Evolutionary conservation across 2,113 vertebrate species (phyloP), one percentile per base, ranked within the genome.

Genomic region (Dipodomys merriami): DNA sequence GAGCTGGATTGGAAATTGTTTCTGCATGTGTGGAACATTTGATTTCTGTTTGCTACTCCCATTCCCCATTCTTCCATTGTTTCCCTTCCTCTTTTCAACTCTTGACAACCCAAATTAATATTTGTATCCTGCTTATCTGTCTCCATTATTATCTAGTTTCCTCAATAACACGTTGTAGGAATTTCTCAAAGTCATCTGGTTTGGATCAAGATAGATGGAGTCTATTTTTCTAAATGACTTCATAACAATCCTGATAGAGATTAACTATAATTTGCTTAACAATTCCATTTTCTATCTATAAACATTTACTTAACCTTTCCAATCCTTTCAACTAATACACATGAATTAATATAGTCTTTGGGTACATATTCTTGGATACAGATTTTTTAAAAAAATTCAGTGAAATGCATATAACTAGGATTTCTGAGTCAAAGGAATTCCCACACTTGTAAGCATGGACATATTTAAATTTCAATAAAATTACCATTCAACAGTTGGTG

Each of bases 241-340:
- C 10, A 23, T 71, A 85, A 83, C 44, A 73, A n/a, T 76, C 30
- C 68, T 81, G 11, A 29, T 22, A 86, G 0, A 3, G 7, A 73
- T 88, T 93, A 85, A 85, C 85, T 73, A 65, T 27, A 83, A 88
- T 72, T 91, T 76, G 88, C 35, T 80, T 33, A 91, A 80, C 5
- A 80, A 67, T 82, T 93, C 44, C 1, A 85, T 83, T 96, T 92
- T 33, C 44, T 83, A 53, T 92, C 85, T 76, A 20, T 86, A 29
- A 83, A 88, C 19, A 92, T 46, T 93, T 30, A 90, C 22, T 78
- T 87, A 94, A 73, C 0, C 29, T 57, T 84, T 93, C 15, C 27
- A n/a, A 15, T 65, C 30, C 64, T 92, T 64, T 30, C n/a, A 89
- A 88, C 27, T 29, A 69, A 6, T n/a, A 35, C 60, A 83, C 46